Evolutionary conservation across 2,888 invertebrate species (phyloP), one percentile per base, ranked within the genome.

Genomic region (Empis livida): DNA sequence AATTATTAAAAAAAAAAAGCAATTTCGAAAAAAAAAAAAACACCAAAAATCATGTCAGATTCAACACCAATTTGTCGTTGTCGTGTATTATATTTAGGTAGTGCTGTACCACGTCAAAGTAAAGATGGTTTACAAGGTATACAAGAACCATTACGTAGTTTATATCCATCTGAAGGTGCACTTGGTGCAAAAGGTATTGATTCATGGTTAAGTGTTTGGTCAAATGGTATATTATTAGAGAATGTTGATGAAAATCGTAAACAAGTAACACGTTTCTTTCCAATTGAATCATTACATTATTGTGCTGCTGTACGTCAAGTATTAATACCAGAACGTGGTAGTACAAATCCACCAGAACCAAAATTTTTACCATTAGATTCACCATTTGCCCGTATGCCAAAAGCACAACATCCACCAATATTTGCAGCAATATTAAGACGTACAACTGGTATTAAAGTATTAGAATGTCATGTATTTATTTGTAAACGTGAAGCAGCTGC

Each of bases 401-500:
- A 92, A 56, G 84, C 90, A 47, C 82, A 87, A 54, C 96, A 99
- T 68, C 96, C 96, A 48, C 95, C 97, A 27, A 77, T 99, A 52
- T 93, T 99, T 70, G 95, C 96, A 39, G 95, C 95, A 58, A 96
- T 99, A 52, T 74, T 99, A 57, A 79, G 97, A 43, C 79, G 97
- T 55, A 96, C 95, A 42, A 87, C 89, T 44, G 97, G 97, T 46
- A 95, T 97, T 58, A 96, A 96, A 71, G 95, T 95, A 48, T 77
- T 99, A 53, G 99, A 99, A 73, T 97, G 97, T 73, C 97, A 99
- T 73, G 94, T 95, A 53, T 97, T 99, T 71, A 92, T 99, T 62
- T 94, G 95, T 71, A 91, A 94, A 59, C 82, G 93, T 49, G 92
- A 94, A 68, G 88, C 92, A 64, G 96, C 97, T 42, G 97, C 97